Base-by-base conservation (phyloP, 2,888 invertebrate species). In the Tetropium fuscum region DNA sequence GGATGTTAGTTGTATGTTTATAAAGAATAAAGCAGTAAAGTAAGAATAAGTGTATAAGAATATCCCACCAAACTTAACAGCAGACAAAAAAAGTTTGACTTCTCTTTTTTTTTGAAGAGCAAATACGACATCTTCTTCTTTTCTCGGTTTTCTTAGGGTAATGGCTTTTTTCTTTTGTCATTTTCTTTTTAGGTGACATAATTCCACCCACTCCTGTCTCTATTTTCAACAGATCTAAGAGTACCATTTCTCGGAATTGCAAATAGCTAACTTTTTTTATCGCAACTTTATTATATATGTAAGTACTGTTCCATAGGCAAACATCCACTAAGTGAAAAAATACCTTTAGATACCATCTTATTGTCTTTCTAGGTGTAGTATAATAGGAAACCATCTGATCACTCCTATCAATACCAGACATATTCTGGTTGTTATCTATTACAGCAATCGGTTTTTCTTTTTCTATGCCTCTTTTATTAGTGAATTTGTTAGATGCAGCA, bases 11-110 rank as follows among this genome's bases (percentile, higher is more conserved):
- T n/a, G n/a, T n/a, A n/a, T n/a, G n/a, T n/a, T n/a, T n/a, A n/a
- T n/a, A n/a, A n/a, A n/a, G n/a, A n/a, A n/a, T n/a, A n/a, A n/a
- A n/a, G n/a, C n/a, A n/a, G n/a, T n/a, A n/a, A n/a, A n/a, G n/a
- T n/a, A n/a, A n/a, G n/a, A n/a, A n/a, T n/a, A n/a, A n/a, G n/a
- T n/a, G n/a, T n/a, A n/a, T n/a, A n/a, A n/a, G n/a, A n/a, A n/a
- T n/a, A n/a, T n/a, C n/a, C n/a, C n/a, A n/a, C n/a, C n/a, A n/a
- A n/a, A n/a, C n/a, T n/a, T n/a, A n/a, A n/a, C n/a, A n/a, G 6
- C 27, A 27, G 27, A 27, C 27, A 27, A 27, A 27, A 27, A 27
- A 27, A 27, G 27, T 27, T 27, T 27, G 27, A n/a, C 27, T 27
- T 27, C 27, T 27, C 27, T 27, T 27, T 27, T 27, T 27, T 22